Evolutionary conservation across 2,113 vertebrate genomes (phyloP).

Genomic region (Polyodon spathula): DNA sequence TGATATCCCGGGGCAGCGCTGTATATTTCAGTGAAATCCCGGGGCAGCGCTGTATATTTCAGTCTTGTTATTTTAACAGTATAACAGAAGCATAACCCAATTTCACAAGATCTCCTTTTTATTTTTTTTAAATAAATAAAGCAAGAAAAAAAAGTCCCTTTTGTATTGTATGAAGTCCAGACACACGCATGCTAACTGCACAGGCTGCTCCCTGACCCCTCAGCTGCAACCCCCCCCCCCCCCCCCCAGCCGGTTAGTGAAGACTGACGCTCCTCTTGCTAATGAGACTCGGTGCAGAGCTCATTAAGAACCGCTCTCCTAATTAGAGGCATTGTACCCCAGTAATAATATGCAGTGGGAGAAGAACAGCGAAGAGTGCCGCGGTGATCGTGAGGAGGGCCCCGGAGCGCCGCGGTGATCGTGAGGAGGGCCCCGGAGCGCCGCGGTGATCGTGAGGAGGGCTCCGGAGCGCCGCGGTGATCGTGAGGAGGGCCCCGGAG

Average conservation of each 20-base stretch:
- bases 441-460: background rate
- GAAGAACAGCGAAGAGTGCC: conserved; percentile 11
- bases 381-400: background rate
- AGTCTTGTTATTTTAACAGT: too few relatives aligned
- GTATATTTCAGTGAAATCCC: too few relatives aligned
- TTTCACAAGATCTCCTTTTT: too few relatives aligned
- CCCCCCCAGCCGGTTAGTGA: conserved; percentile 33
- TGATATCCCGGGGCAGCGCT: too few relatives aligned
- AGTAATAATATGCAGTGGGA: conserved; percentile 27
- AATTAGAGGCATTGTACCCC: conserved; percentile 46
- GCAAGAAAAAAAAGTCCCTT: too few relatives aligned
- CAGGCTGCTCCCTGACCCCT: conserved; percentile 18
- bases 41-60: too few relatives aligned
- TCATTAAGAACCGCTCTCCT: conserved; percentile 38
- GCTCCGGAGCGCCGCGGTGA: background rate
- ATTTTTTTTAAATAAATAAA: too few relatives aligned
- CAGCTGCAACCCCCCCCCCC: conserved; percentile 14
- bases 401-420: background rate
- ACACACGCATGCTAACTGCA: too few relatives aligned
- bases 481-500: background rate
- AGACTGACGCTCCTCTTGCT: conserved; percentile 49
- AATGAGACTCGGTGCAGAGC: conserved; percentile 47
- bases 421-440: background rate
- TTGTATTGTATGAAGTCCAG: too few relatives aligned
- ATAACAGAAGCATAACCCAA: too few relatives aligned